These are phyloP conservation scores for Metaphire vulgaris DNA, from an alignment of 1,140 invertebrate species.

Conservation along the genomic window DNA sequence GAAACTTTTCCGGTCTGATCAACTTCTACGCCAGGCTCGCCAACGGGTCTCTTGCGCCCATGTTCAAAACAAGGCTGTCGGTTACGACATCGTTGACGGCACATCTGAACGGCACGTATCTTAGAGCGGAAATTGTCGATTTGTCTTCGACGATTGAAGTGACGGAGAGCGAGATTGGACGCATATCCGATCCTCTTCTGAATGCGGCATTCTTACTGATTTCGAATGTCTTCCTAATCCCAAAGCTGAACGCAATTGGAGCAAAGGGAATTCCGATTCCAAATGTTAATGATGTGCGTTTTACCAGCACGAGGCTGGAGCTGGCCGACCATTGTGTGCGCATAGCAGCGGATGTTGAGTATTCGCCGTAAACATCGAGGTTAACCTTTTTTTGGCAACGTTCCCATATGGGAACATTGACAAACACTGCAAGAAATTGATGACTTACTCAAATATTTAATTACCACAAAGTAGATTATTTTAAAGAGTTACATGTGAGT, in stretches of 20 bases:
- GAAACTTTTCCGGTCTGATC: neutral
- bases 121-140: neutral
- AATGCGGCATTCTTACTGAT: neutral
- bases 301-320: neutral
- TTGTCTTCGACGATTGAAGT: neutral
- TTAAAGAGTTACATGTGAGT: no score
- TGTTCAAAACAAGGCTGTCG: neutral
- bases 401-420: no score
- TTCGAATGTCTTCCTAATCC: neutral
- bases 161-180: neutral
- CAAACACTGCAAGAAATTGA: no score
- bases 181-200: neutral
- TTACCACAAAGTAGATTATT: no score
- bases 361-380: neutral
- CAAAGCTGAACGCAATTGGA: neutral
- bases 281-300: neutral
- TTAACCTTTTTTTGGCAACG: no score
- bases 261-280: neutral
- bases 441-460: no score
- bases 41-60: neutral
- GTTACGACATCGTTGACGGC: neutral
- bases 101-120: neutral
- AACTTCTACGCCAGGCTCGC: neutral
- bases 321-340: neutral
- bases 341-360: neutral